Base-by-base conservation (phyloP, 2,888 invertebrate species). In the Zygothrica quintamaculata region DNA sequence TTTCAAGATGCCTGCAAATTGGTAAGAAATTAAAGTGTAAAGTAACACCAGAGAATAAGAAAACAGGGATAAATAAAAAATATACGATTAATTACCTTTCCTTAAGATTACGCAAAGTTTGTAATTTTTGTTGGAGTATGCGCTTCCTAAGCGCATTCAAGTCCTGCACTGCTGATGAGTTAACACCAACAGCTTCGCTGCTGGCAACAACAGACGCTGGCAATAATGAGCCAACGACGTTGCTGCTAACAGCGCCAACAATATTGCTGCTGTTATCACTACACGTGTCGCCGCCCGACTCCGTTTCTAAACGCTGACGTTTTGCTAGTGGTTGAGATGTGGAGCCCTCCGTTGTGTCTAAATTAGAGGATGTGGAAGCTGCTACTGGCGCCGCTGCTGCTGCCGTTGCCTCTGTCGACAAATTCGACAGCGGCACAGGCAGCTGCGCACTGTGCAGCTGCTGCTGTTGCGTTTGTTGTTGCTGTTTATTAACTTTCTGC, bases 91-190 rank as follows among this genome's bases (percentile, higher is more conserved):
- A 68, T 65, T 85, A 93, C 92, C 93, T 94, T 79, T 95, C 95
- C 61, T 94, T 93, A 72, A 95, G 92, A 70, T 92, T 92, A 87
- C 94, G 94, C 91, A 95, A 93, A 26, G 94, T 93, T 79, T 93
- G 93, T 90, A 94, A 93, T 89, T 95, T 94, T 88, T 94, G 93
- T 89, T 96, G 95, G 89, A 95, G 93, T 65, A 95, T 93, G 74
- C 94, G 93, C 82, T 94, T 94, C 64, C 94, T 93, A 86, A 94
- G 92, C 64, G 93, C 90, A 56, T 92, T 91, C 62, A 92, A 90
- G 69, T 92, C 92, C 65, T 84, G 84, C 66, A 84, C 69, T 16
- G 67, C 79, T 15, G 79, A 43, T 58, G 80, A 72, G 69, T 75
- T 64, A 48, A 73, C 55, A 48, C 81, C 79, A 62, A 79, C 60